Evolutionary conservation across 2,797 vertebrate genomes (phyloP), one percentile per base, ranked within the genome.

Genomic region (Poeciliopsis presidionis): DNA sequence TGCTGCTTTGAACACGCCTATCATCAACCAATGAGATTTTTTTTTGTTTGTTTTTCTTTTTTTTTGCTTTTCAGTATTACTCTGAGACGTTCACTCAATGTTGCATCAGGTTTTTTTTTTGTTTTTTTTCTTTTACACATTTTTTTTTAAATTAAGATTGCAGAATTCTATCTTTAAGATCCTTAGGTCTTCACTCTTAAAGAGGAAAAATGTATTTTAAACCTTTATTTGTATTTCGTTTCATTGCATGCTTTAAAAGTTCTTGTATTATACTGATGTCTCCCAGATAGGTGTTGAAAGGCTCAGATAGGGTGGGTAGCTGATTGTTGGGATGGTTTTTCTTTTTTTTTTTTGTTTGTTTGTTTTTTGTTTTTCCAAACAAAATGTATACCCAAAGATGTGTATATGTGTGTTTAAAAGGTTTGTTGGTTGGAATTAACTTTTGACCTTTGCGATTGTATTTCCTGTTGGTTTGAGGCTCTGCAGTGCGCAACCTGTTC

Each of bases 401-500:
- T 93, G 85, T 95, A 91, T 91, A 93, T 94, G 87, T 93, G 85
- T 94, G 84, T 84, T 96, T 95, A 91, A 94, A 91, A 94, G 93
- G 94, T 90, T 86, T 84, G 86, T 94, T 92, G 90, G 90, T 90
- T 94, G 94, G 87, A 94, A 94, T 96, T 95, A 93, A 94, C 94
- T 91, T 95, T 96, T 96, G 96, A 96, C 94, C 96, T 95, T 95
- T 88, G 86, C 94, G 96, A 97, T 97, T 97, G 95, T 97, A 96
- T 94, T 93, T 92, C 94, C 92, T 94, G 90, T 96, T 93, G 82
- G 92, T 85, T 84, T 80, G 85, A 90, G 93, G 93, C 93, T 94
- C 92, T 91, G 92, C 92, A 90, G 92, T 93, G 87, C 90, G 90
- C 91, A 84, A 86, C 89, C 90, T 92, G 89, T 88, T 90, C 88